Percentiles rank a stretch among this genome's conserved stretches.
Evolutionary conservation across 2,888 invertebrate species (phyloP).

Genomic region (Drosophila vallismaia): DNA sequence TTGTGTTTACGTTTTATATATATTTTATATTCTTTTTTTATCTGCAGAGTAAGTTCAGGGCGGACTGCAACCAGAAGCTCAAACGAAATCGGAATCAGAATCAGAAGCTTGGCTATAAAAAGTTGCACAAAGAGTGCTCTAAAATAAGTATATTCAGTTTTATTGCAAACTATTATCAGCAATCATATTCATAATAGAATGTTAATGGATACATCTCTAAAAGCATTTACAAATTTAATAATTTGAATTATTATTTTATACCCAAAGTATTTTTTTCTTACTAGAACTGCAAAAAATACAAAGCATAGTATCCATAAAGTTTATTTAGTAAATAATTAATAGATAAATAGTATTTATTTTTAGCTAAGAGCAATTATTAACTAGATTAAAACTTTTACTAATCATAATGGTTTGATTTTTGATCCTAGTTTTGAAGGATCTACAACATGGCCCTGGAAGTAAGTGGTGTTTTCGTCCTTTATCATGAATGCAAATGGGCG

Average conservation of each 20-base stretch:
- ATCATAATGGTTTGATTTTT: neutral
- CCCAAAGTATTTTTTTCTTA: too few relatives aligned
- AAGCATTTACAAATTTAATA: too few relatives aligned
- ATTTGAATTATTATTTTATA: too few relatives aligned
- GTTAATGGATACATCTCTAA: too few relatives aligned
- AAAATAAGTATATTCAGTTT: neutral
- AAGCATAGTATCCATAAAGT: too few relatives aligned
- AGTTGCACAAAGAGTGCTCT: neutral
- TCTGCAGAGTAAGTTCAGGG: slow-evolving; percentile 30
- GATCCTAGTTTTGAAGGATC: neutral
- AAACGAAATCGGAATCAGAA: slow-evolving; percentile 1
- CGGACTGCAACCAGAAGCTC: slow-evolving; percentile 21
- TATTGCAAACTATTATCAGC: too few relatives aligned
- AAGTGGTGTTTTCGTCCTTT: neutral
- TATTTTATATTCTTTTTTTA: slow-evolving; percentile 41
- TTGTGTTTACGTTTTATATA: slow-evolving; percentile 5
- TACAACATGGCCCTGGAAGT: neutral
- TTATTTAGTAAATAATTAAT: too few relatives aligned
- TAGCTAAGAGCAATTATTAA: too few relatives aligned
- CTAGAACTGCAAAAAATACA: too few relatives aligned
- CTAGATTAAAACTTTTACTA: too few relatives aligned
- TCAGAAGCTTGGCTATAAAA: neutral
- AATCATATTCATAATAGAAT: too few relatives aligned
- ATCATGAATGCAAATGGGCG: neutral
- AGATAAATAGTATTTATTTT: too few relatives aligned